Base-by-base conservation (phyloP, 2,113 vertebrate species). In the Callaeas wilsoni region DNA sequence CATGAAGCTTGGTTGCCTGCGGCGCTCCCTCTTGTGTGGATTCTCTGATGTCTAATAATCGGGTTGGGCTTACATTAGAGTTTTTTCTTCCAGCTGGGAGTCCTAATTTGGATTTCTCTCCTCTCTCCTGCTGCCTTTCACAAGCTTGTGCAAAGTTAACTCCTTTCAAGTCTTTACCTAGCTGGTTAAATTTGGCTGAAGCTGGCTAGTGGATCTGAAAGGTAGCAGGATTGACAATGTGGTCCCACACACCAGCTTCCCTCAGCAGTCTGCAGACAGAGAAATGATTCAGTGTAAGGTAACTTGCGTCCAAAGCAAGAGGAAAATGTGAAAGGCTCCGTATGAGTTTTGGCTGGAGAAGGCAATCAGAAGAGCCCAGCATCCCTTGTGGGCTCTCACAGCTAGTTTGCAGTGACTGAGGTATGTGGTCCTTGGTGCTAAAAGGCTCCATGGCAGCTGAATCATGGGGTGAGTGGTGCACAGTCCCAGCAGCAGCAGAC, bases 41-140 rank as follows among this genome's bases (percentile, higher is more conserved):
- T 94, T 94, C 96, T 97, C 96, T 97, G 94, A 96, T 97, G 95
- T 97, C 94, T 97, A 97, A 96, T 96, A 97, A 95, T 95, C 6
- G 18, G 95, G 96, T 92, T 96, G 95, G 96, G 94, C 90, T 94
- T 79, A 88, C 71, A 86, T 94, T 96, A 96, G 94, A 94, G 92
- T 65, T 87, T 96, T 96, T 96, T 96, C 83, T 96, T 96, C 94
- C 95, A 96, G 46, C 71, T 93, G 85, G 67, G 92, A 95, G 85
- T 95, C 50, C 79, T 96, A 93, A 95, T 96, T 95, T 95, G 88
- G 95, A 88, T 92, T 94, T 92, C 75, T 92, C 79, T 96, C 88
- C 78, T 93, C 37, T 90, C 90, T 94, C 82, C 59, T 94, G n/a
- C 39, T 94, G 75, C 52, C 80, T 92, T 93, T 77, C 88, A 88